Percentiles rank a stretch among this genome's conserved stretches.
These are phyloP conservation scores for Pristionchus mayeri DNA, from an alignment of 2,888 invertebrate genomes.

Conservation along the genomic window DNA sequence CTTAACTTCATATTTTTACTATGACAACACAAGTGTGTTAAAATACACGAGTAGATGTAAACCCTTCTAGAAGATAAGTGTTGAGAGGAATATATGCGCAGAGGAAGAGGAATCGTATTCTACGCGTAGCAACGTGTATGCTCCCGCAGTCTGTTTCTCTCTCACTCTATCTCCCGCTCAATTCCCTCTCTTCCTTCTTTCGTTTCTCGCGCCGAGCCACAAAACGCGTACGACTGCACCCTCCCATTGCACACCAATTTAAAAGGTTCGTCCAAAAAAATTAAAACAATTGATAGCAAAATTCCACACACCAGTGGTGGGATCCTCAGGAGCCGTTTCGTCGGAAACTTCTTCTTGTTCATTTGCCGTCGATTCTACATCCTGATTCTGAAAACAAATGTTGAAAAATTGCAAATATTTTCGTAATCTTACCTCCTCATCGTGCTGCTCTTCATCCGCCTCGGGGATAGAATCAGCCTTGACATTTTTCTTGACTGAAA, in stretches of 20 bases:
- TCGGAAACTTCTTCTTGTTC: not conserved
- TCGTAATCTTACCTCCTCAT: not conserved
- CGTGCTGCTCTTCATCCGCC: not conserved
- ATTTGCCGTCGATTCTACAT: not conserved
- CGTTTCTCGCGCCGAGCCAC: not conserved
- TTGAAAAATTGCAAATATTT: not conserved
- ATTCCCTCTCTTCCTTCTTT: not conserved
- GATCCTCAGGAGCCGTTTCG: not conserved
- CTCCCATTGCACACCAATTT: not conserved
- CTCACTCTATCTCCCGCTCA: slow-evolving; percentile 2
- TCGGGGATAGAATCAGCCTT: not conserved
- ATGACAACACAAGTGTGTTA: no score
- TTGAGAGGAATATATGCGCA: not conserved
- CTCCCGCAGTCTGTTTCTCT: slow-evolving; percentile 3
- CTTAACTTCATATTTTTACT: no score
- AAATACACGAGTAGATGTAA: no score
- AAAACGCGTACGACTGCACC: not conserved
- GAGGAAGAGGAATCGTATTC: not conserved
- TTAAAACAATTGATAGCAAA: not conserved
- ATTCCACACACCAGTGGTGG: not conserved
- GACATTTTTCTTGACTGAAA: not conserved
- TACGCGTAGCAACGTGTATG: slow-evolving; percentile 36
- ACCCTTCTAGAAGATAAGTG: no score
- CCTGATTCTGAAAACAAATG: not conserved
- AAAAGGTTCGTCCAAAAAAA: not conserved